Evolutionary conservation across 2,797 vertebrate species (phyloP), one percentile per base, ranked within the genome.

Genomic region (Hozukius guyotensis): DNA sequence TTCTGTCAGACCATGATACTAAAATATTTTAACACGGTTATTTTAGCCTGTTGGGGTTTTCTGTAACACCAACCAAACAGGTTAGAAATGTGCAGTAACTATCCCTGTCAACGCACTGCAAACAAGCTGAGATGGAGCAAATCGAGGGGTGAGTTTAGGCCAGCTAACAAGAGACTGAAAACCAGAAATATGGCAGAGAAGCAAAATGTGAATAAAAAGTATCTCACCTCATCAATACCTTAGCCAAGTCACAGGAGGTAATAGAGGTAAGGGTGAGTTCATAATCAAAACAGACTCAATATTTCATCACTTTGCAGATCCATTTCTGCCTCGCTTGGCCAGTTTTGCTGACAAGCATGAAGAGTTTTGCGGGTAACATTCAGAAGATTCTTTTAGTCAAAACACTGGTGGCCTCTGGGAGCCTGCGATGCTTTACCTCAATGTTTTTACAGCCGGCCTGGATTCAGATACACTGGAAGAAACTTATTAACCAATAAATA

Each of bases 211-310:
- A 77, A 80, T 71, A 65, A 75, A 77, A 84, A 61, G 32, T 84
- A 65, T 78, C 79, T 80, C 88, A 81, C 80, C 83, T 84, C 90
- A 81, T 69, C 87, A 86, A 89, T 86, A 86, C 75, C 84, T 88
- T 55, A 90, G 78, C 84, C 77, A 87, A 89, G 88, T 89, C 80
- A 83, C 77, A 75, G 69, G 79, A 90, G 82, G 75, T 78, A 75
- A 75, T 29, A 65, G 82, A 90, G 89, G 85, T 89, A 83, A 89
- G 83, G 52, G 42, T 80, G 86, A 90, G 77, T 90, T 90, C 80
- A 87, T 85, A 88, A 92, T 89, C 80, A 85, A 88, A 91, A 94
- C 84, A 87, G 81, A 75, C 67, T 89, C 84, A 84, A 90, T 90
- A 91, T 91, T 91, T 89, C 85, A 92, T 87, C 78, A 85, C 75